These are phyloP conservation scores for Cordilura impudica DNA, from an alignment of 2,888 invertebrate genomes.

Conservation along the genomic window DNA sequence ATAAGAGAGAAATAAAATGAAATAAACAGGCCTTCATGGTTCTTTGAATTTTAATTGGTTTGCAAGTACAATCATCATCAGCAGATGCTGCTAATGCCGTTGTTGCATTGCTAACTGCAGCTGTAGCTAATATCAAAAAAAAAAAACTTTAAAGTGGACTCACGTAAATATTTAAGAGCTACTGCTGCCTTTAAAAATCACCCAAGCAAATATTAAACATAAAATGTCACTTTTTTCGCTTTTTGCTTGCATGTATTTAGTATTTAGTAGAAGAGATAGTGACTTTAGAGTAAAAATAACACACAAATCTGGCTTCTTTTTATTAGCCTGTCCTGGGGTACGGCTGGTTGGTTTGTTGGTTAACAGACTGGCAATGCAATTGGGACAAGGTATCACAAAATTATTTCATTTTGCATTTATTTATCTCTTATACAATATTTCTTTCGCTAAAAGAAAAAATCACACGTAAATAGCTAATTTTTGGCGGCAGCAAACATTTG, in stretches of 20 bases:
- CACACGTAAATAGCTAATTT: conserved; percentile 44
- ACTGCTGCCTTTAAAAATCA: neutral
- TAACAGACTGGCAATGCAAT: conserved; percentile 16
- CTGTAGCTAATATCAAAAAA: conserved; percentile 21
- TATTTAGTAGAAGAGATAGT: neutral
- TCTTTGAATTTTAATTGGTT: conserved; percentile 62
- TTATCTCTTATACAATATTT: conserved; percentile 28
- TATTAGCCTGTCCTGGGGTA: neutral
- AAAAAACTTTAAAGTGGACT: conserved; percentile 36
- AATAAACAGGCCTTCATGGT: conserved; percentile 59
- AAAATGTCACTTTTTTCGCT: conserved; percentile 17
- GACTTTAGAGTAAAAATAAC: neutral
- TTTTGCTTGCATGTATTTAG: neutral
- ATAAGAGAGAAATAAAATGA: conserved; percentile 11
- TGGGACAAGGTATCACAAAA: conserved; percentile 48
- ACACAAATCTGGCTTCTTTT: conserved; percentile 3
- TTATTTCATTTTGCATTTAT: conserved; percentile 46
- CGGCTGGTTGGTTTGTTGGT: neutral
- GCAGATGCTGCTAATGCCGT: conserved; percentile 22
- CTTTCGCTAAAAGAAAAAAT: conserved; percentile 35
- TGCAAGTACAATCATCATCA: conserved; percentile 53
- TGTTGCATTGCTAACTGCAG: neutral
- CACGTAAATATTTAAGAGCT: conserved; percentile 13
- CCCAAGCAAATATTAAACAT: conserved; percentile 17
- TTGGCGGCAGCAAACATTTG: conserved; percentile 45